Percentiles rank a stretch among this genome's conserved stretches.
These are phyloP conservation scores for Urophycis tenuis DNA, from an alignment of 2,797 vertebrate genomes.

Conservation along the genomic window DNA sequence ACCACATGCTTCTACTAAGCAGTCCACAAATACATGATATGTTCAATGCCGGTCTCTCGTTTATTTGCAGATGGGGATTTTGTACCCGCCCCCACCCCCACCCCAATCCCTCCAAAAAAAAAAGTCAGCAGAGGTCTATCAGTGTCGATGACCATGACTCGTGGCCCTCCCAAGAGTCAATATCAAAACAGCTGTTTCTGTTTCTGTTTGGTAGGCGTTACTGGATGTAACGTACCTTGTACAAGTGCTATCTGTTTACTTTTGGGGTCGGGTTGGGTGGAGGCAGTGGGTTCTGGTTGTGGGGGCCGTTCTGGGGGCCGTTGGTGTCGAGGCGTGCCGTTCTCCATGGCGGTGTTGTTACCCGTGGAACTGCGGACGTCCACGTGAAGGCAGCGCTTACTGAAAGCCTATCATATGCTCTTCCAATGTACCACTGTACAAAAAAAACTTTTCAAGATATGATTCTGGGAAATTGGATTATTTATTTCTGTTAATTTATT, in stretches of 20 bases:
- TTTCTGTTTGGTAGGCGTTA: slow-evolving; percentile 7
- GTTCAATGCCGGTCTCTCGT: too few relatives aligned
- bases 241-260: slow-evolving; percentile 11
- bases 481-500: slow-evolving; percentile 99
- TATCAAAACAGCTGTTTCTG: slow-evolving; percentile 19
- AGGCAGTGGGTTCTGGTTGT: background rate
- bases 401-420: slow-evolving; percentile 58
- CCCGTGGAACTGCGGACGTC: slow-evolving; percentile 51
- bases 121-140: background rate
- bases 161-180: slow-evolving; percentile 16
- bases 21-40: too few relatives aligned
- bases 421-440: slow-evolving; percentile 71
- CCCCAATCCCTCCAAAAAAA: background rate
- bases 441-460: slow-evolving; percentile 66
- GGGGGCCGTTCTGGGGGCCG: background rate
- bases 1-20: too few relatives aligned
- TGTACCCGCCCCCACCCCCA: background rate
- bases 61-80: too few relatives aligned
- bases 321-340: background rate
- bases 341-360: slow-evolving; percentile 43
- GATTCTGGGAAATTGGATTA: slow-evolving; percentile 75
- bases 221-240: slow-evolving; percentile 11
- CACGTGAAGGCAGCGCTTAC: slow-evolving; percentile 56
- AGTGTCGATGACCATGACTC: slow-evolving; percentile 16
- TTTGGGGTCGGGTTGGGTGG: slow-evolving; percentile 22